These are phyloP conservation scores for Planiliza haematocheilus DNA, from an alignment of 2,113 vertebrate species.

Conservation along the genomic window DNA sequence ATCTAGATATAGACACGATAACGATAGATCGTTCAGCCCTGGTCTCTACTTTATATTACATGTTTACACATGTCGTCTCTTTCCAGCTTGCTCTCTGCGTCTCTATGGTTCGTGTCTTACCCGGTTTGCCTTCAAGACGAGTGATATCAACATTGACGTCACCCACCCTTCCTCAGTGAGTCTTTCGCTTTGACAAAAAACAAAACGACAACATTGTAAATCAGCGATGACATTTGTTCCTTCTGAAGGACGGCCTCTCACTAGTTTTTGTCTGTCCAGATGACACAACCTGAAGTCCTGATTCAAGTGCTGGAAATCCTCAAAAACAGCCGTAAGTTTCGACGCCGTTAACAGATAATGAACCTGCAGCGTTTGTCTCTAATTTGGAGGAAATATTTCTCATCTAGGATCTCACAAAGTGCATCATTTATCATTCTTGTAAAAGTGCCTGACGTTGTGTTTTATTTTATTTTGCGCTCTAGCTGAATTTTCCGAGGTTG, in stretches of 20 bases:
- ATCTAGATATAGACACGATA: too few species aligned
- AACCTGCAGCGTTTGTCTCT: too few species aligned
- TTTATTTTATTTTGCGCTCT: not conserved
- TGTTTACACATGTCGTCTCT: not conserved
- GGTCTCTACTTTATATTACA: too few species aligned
- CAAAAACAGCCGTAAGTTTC: constrained; percentile 90
- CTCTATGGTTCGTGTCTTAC: constrained; percentile 97
- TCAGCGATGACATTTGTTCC: too few species aligned
- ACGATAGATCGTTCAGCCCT: too few species aligned
- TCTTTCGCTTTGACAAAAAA: constrained; percentile 28
- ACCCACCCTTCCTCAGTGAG: constrained; percentile 91
- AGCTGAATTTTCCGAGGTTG: constrained; percentile 93
- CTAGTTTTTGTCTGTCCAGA: constrained; percentile 79
- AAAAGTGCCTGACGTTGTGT: too few species aligned
- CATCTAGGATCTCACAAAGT: too few species aligned
- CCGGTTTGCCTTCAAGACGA: constrained; percentile 95
- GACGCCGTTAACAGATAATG: too few species aligned
- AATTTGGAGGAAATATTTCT: too few species aligned
- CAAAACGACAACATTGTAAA: too few species aligned
- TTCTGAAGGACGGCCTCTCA: not conserved
- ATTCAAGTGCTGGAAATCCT: constrained; percentile 97
- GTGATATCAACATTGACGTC: constrained; percentile 96
- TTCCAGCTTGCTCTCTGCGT: constrained; percentile 91
- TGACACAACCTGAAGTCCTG: constrained; percentile 97
- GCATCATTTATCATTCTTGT: too few species aligned